Evolutionary conservation across 2,113 vertebrate genomes (phyloP), one percentile per base, ranked within the genome.

Genomic region (Stomatorhinus ivindoensis): DNA sequence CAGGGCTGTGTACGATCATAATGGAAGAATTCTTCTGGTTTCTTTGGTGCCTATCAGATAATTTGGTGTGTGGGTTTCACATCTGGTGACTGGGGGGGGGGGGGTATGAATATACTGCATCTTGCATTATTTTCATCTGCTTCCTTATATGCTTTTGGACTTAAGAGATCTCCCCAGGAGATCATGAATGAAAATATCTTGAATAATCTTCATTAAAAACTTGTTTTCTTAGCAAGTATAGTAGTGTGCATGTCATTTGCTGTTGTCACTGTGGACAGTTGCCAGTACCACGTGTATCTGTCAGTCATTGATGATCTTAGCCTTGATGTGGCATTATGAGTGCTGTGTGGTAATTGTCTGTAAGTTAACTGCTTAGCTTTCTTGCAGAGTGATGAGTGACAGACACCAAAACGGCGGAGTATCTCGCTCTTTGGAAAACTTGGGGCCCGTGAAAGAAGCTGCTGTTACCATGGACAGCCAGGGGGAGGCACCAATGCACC

Each of bases 351-450:
- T 47, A 24, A 15, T 58, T 87, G 87, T n/a, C 35, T 87, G 31
- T 65, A n/a, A 87, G 55, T 61, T 87, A 61, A 89, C 53, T 55
- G 39, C 10, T 47, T 88, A 21, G 65, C 69, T 90, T 48, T 65
- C 19, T 76, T 55, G 17, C 61, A 90, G 89, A 27, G 31, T 90
- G 53, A 84, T 51, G 31, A 88, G 87, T 47, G 87, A 88, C 58
- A 83, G 19, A 10, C 90, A 88, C 24, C 87, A 83, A 61, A 88
- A 88, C 48, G 87, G 87, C 19, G 42, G 87, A 39, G 58, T 90
- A 39, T 58, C 53, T 80, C 47, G 61, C 31, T 47, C 88, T 89
- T 89, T 89, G 85, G 89, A 87, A 39, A 55, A 69, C n/a, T 21
- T 53, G 21, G 87, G 44, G 44, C 50, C 69, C 24, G 83, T 87